Conservation (phyloP, 1,140 invertebrate species). For the Lycorma delicatula region DNA sequence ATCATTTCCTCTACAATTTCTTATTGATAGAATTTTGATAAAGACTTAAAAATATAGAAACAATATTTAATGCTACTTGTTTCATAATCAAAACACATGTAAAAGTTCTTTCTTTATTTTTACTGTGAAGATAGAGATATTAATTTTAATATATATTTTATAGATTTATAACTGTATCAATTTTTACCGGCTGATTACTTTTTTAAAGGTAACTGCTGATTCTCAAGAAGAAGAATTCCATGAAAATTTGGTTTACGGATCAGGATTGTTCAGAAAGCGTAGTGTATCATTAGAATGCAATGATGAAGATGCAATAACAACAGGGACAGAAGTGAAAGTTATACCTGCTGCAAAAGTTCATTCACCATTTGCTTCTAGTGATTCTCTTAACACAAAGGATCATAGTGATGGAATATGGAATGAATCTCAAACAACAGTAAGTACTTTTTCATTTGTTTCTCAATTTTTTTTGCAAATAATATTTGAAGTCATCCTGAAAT, state of each 20-base stretch:
- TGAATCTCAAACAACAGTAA: conserved; percentile 66
- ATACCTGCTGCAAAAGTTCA: conserved; percentile 15
- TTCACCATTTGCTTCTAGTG: conserved; percentile 70
- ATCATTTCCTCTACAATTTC: too few species aligned
- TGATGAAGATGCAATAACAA: conserved; percentile 2
- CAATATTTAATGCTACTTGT: too few species aligned
- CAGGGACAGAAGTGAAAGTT: conserved; percentile 16
- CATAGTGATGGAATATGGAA: conserved; percentile 81
- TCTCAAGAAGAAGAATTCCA: conserved; percentile 52
- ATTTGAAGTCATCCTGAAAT: too few species aligned
- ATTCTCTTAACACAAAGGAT: conserved; percentile 59
- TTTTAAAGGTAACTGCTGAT: conserved; percentile 25
- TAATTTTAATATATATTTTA: too few species aligned
- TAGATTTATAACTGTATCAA: too few species aligned
- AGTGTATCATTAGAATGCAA: conserved; percentile 28
- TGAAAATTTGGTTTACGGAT: conserved; percentile 62
- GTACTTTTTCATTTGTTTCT: conserved; percentile 7
- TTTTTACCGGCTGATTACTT: too few species aligned
- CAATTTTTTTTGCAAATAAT: too few species aligned
- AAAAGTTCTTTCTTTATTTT: too few species aligned
- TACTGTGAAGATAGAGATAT: too few species aligned
- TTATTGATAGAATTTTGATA: too few species aligned
- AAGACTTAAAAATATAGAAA: too few species aligned
- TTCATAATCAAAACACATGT: too few species aligned
- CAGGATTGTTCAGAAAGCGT: conserved; percentile 45